phyloP scores from a whole-genome alignment of 2,797 vertebrate species.

The Coregonus suidteri region DNA sequence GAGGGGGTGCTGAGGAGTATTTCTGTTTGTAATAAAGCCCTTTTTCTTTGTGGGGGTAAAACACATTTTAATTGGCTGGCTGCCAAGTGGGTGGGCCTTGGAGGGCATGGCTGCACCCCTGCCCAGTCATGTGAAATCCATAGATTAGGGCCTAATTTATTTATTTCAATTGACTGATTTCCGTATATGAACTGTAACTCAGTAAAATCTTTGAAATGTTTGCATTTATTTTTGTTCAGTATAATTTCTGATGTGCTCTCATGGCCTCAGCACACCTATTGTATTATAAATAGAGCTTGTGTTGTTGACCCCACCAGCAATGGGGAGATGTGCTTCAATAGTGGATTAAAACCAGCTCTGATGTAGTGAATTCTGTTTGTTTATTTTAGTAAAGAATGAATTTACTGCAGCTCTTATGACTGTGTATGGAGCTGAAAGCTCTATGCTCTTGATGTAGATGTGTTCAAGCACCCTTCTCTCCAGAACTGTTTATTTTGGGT shows the following conservation, averaged over 20 bases:
- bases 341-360: slow-evolving; percentile 49
- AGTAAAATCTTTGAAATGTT: too few relatives aligned
- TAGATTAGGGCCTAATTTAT: too few relatives aligned
- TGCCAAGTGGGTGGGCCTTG: too few relatives aligned
- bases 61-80: too few relatives aligned
- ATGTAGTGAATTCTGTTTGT: slow-evolving; percentile 62
- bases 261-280: slow-evolving; percentile 8
- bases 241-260: neutral
- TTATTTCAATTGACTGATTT: too few relatives aligned
- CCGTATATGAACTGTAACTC: too few relatives aligned
- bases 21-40: too few relatives aligned
- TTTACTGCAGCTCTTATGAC: slow-evolving; percentile 62
- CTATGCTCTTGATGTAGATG: slow-evolving; percentile 57
- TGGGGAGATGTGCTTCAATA: slow-evolving; percentile 40
- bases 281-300: slow-evolving; percentile 21
- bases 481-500: slow-evolving; percentile 70
- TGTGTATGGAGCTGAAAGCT: slow-evolving; percentile 66
- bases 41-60: too few relatives aligned
- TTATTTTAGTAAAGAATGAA: slow-evolving; percentile 58
- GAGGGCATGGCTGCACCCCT: too few relatives aligned
- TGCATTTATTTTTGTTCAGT: too few relatives aligned
- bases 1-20: too few relatives aligned
- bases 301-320: slow-evolving; percentile 12
- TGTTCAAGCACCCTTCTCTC: slow-evolving; percentile 49
- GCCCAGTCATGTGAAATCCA: too few relatives aligned